Evolutionary conservation across 2,113 vertebrate species (phyloP).

Genomic region (Pteruthius melanotis): DNA sequence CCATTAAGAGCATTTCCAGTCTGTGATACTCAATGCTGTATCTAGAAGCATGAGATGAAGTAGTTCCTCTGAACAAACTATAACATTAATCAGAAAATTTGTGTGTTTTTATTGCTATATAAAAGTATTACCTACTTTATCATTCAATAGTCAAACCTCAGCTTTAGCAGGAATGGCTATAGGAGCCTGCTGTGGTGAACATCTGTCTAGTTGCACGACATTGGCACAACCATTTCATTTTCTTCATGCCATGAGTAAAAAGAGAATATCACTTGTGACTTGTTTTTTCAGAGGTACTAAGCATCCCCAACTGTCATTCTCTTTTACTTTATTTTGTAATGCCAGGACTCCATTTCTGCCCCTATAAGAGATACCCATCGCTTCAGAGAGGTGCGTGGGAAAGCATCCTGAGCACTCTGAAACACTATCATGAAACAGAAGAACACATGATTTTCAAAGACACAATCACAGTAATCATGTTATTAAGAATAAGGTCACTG

Average conservation of each 20-base stretch:
- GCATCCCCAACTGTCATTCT: background rate
- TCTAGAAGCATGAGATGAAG: background rate
- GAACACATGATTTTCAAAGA: background rate
- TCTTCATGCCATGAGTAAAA: background rate
- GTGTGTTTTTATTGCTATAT: background rate
- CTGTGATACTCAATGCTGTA: background rate
- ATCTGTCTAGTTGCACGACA: fast-evolving
- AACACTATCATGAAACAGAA: background rate
- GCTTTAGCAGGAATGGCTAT: background rate
- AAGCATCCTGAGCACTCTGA: background rate
- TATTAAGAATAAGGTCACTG: background rate
- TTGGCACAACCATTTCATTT: background rate
- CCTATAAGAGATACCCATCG: background rate
- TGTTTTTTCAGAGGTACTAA: background rate
- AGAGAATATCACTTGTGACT: background rate
- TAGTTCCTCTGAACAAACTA: background rate
- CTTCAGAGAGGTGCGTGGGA: background rate
- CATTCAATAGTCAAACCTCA: background rate
- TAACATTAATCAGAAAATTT: background rate
- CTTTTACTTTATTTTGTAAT: background rate
- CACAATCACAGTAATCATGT: background rate
- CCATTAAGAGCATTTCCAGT: background rate
- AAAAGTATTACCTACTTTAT: background rate
- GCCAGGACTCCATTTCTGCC: background rate
- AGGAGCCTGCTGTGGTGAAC: background rate